Evolutionary conservation across 2,113 vertebrate genomes (phyloP).

Genomic region (Chaenogobius annularis): DNA sequence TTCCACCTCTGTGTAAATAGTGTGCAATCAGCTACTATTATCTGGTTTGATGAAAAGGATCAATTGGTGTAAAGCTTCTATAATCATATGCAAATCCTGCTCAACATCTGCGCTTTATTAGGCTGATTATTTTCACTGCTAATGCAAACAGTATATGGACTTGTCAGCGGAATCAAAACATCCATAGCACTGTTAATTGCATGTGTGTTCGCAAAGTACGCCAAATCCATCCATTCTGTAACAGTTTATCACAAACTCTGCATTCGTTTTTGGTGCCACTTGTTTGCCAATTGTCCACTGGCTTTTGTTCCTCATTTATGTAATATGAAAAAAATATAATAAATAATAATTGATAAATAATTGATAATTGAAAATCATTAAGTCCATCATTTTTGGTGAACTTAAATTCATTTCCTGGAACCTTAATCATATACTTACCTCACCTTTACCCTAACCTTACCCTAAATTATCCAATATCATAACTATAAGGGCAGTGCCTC

Average conservation of each 20-base stretch:
- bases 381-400: no score
- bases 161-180: conserved; percentile 30
- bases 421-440: no score
- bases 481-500: no score
- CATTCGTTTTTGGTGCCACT: background rate
- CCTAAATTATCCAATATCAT: no score
- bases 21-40: conserved; percentile 68
- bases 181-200: background rate
- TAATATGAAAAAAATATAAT: no score
- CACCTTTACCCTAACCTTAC: no score
- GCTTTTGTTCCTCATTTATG: no score
- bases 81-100: conserved; percentile 63
- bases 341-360: no score
- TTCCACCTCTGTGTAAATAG: conserved; percentile 49
- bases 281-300: background rate
- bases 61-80: conserved; percentile 54
- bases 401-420: no score
- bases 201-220: background rate
- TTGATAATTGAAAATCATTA: no score
- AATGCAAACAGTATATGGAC: conserved; percentile 48
- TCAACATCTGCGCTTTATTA: conserved; percentile 61
- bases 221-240: background rate
- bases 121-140: conserved; percentile 45
- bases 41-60: conserved; percentile 62
- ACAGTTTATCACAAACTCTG: background rate